phyloP scores from a whole-genome alignment of 92 coral and sea anemone genomes.

The Desmophyllum pertusum region DNA sequence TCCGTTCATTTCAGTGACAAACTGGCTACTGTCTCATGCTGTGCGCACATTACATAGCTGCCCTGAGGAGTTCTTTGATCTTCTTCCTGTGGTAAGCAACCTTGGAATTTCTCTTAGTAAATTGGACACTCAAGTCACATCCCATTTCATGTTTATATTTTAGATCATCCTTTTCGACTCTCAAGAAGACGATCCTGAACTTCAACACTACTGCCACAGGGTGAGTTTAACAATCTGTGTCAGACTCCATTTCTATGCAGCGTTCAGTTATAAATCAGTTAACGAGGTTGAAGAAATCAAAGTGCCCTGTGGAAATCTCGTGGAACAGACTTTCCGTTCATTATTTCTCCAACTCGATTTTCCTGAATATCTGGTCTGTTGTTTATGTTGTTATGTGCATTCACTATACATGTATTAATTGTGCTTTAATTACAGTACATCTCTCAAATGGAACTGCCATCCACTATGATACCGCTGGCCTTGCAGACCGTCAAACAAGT shows the following conservation, averaged over 20 bases:
- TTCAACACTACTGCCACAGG: slow-evolving; percentile 86
- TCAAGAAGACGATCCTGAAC: slow-evolving; percentile 98
- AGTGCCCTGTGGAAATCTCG: too few species aligned
- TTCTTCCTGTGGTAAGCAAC: slow-evolving; percentile 85
- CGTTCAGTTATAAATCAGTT: not conserved
- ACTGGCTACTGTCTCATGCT: slow-evolving; percentile 91
- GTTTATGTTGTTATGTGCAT: too few species aligned
- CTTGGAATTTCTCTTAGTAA: not conserved
- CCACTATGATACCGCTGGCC: slow-evolving; percentile 64
- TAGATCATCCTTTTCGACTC: slow-evolving; percentile 92
- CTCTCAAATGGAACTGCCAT: slow-evolving; percentile 80
- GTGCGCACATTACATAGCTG: slow-evolving; percentile 81
- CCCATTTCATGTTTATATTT: not conserved
- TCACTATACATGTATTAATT: too few species aligned
- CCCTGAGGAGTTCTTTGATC: slow-evolving; percentile 83
- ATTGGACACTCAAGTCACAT: not conserved
- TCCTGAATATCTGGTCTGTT: too few species aligned
- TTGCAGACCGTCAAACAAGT: slow-evolving; percentile 80
- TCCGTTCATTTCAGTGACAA: slow-evolving; percentile 62
- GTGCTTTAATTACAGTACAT: too few species aligned
- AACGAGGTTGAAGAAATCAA: not conserved
- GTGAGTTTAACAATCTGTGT: slow-evolving; percentile 38
- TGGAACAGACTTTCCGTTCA: too few species aligned
- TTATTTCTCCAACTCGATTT: too few species aligned
- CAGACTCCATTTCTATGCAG: not conserved